phyloP scores from a whole-genome alignment of 2,113 vertebrate species.

The Stictonetta naevosa region DNA sequence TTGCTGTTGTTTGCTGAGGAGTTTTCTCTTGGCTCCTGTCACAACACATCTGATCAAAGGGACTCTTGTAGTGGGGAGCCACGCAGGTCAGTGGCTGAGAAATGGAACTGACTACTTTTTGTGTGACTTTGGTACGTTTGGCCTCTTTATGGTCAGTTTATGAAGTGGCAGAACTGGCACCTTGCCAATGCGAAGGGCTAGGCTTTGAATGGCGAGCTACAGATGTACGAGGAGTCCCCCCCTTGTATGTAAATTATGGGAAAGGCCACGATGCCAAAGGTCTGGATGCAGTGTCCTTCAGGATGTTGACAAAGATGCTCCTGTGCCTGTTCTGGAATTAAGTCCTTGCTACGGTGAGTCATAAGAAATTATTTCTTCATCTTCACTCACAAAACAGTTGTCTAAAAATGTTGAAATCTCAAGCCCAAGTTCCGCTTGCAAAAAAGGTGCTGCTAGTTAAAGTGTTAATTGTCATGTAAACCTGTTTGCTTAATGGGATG shows the following conservation, averaged over 20 bases:
- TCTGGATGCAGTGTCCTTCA: not conserved
- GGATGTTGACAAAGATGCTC: not conserved
- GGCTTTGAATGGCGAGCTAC: not conserved
- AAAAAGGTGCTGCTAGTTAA: constrained; percentile 22
- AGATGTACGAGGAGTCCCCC: not conserved
- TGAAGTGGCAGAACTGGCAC: not conserved
- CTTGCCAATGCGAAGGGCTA: not conserved
- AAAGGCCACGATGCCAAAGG: not conserved
- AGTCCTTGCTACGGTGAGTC: not conserved
- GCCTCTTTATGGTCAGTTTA: not conserved
- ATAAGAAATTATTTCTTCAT: not conserved
- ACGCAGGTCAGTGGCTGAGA: not conserved
- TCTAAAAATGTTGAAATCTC: constrained; percentile 1
- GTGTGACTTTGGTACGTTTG: not conserved
- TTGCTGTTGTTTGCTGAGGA: not conserved
- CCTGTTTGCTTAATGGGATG: constrained; percentile 18
- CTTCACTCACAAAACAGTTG: not conserved
- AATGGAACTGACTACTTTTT: not conserved
- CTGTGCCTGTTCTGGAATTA: not conserved
- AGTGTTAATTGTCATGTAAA: constrained; percentile 39
- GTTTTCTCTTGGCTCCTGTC: not conserved
- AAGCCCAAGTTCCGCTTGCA: not conserved
- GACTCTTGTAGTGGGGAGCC: not conserved
- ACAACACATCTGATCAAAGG: not conserved
- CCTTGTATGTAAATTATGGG: not conserved